These are phyloP conservation scores for Anniella stebbinsi DNA, from an alignment of 2,797 vertebrate genomes.

Conservation along the genomic window DNA sequence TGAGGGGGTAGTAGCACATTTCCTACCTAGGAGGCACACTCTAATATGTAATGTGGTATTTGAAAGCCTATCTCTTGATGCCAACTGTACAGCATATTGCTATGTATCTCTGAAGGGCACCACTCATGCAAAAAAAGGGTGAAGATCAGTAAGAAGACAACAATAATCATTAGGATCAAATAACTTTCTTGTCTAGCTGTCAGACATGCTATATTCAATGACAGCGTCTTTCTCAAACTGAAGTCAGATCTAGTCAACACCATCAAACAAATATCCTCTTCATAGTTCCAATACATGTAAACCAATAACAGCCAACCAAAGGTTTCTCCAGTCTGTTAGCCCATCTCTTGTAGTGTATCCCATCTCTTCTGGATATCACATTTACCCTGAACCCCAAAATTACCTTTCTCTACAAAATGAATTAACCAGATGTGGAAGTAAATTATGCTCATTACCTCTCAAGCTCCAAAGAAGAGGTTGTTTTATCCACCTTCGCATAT, in stretches of 20 bases:
- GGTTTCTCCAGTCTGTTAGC: background rate
- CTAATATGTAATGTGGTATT: accelerated
- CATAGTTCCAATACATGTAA: background rate
- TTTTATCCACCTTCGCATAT: background rate
- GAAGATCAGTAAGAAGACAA: background rate
- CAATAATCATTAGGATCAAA: constrained; percentile 24
- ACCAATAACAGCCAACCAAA: background rate
- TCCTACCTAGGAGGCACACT: constrained; percentile 1
- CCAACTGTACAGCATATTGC: background rate
- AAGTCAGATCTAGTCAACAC: constrained; percentile 12
- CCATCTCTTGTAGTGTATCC: background rate
- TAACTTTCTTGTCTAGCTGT: background rate
- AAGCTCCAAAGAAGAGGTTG: background rate
- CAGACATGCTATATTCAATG: background rate
- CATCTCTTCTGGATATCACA: background rate
- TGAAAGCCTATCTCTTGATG: constrained; percentile 16
- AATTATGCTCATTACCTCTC: background rate
- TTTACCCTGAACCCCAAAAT: background rate
- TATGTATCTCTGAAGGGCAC: background rate
- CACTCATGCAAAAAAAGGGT: accelerated
- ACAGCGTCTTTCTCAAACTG: constrained; percentile 1
- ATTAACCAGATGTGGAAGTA: background rate
- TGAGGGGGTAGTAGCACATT: constrained; percentile 18
- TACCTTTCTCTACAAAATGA: background rate
- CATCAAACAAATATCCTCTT: background rate